Evolutionary conservation across 2,797 vertebrate species (phyloP).

Genomic region (Morus bassanus): DNA sequence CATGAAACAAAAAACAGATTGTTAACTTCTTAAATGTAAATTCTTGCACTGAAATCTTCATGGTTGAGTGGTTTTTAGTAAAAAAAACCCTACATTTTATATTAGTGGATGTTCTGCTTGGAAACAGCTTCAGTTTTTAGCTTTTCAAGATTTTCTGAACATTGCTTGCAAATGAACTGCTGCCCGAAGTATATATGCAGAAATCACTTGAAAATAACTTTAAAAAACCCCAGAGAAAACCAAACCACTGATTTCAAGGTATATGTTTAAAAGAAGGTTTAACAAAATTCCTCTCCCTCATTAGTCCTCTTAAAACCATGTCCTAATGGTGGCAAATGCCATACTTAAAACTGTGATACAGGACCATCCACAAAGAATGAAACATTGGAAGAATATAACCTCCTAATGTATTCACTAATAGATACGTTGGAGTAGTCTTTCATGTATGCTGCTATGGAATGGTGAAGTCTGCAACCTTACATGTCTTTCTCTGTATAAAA

Average conservation of each 20-base stretch:
- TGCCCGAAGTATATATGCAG: background rate
- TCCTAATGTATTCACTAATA: background rate
- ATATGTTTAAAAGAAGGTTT: background rate
- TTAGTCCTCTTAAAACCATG: background rate
- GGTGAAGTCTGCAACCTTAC: background rate
- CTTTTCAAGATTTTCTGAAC: background rate
- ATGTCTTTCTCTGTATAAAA: background rate
- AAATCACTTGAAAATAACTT: background rate
- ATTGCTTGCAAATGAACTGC: background rate
- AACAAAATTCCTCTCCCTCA: background rate
- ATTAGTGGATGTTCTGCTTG: background rate
- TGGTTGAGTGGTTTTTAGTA: background rate
- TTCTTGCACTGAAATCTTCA: background rate
- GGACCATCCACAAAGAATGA: background rate
- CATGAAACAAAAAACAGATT: background rate
- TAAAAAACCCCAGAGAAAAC: background rate
- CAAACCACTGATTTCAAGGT: background rate
- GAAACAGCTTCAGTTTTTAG: background rate
- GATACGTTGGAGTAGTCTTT: background rate
- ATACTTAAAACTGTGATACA: background rate
- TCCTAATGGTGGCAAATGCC: background rate
- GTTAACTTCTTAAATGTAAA: background rate
- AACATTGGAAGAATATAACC: background rate
- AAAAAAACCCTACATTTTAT: background rate
- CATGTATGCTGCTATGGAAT: background rate